Conservation (phyloP, 2,113 vertebrate genomes). For the Leptocoma aspasia region DNA sequence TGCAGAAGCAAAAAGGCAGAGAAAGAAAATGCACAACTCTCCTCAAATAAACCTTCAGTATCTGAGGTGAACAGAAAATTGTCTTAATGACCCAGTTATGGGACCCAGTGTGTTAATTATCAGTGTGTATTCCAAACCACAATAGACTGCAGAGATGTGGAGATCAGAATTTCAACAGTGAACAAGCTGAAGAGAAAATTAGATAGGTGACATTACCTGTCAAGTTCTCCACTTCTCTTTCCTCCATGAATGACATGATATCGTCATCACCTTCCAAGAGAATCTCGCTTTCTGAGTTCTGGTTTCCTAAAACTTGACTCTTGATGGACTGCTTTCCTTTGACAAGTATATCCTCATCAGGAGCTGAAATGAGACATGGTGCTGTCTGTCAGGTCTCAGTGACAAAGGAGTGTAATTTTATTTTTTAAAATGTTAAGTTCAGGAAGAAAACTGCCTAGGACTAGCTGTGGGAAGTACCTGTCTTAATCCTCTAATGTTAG, state of each 20-base stretch:
- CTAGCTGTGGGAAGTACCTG: neutral
- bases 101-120: neutral
- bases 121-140: neutral
- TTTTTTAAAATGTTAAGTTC: neutral
- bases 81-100: neutral
- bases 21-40: neutral
- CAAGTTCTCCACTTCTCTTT: constrained; percentile 94
- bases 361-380: constrained; percentile 74
- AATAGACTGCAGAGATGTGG: neutral
- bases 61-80: neutral
- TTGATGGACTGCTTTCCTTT: constrained; percentile 95
- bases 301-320: constrained; percentile 89
- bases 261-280: constrained; percentile 91
- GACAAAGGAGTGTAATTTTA: neutral
- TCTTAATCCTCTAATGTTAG: neutral
- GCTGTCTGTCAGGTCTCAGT: constrained; percentile 34
- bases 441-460: neutral
- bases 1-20: neutral
- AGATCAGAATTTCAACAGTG: neutral
- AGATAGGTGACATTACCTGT: constrained; percentile 80
- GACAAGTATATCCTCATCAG: constrained; percentile 88
- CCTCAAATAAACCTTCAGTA: neutral
- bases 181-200: constrained; percentile 10
- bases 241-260: constrained; percentile 91
- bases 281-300: constrained; percentile 88